A percentile compares a stretch with the other conserved stretches of the same genome.
phyloP scores from a whole-genome alignment of 1,140 invertebrate species.

The Leptopilina boulardi region DNA sequence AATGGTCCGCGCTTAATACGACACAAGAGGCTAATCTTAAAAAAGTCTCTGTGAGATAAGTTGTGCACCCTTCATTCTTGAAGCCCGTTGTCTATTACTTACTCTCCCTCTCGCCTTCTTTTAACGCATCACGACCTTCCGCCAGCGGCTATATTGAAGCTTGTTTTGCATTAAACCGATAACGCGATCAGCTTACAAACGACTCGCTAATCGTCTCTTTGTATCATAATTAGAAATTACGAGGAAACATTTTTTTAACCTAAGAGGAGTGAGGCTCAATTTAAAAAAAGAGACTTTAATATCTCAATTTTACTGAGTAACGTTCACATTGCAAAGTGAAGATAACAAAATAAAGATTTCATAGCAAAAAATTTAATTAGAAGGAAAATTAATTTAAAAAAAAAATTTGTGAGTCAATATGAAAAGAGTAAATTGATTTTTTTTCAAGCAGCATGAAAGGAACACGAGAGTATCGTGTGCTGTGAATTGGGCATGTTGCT shows the following conservation, averaged over 20 bases:
- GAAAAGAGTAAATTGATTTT: conserved; percentile 2
- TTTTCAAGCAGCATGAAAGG: background rate
- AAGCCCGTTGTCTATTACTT: conserved; percentile 17
- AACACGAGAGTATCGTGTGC: background rate
- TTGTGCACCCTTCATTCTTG: conserved; percentile 46
- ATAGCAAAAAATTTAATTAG: background rate
- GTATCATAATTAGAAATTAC: background rate
- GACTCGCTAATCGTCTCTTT: conserved; percentile 66
- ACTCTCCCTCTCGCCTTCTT: conserved; percentile 37
- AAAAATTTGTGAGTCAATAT: background rate
- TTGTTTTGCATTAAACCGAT: conserved; percentile 74
- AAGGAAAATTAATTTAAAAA: background rate
- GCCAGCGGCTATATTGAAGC: conserved; percentile 51
- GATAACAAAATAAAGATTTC: background rate
- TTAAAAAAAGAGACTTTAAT: too few relatives aligned
- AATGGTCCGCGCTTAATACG: conserved; percentile 71
- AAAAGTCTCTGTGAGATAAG: conserved; percentile 65
- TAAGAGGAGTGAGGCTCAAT: too few relatives aligned
- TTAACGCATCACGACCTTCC: conserved; percentile 47
- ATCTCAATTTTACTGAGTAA: too few relatives aligned
- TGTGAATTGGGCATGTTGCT: background rate
- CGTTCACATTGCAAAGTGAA: too few relatives aligned
- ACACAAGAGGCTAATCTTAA: conserved; percentile 75
- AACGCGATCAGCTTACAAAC: conserved; percentile 70
- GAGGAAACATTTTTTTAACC: background rate